These are phyloP conservation scores for Tenebrio molitor DNA, from an alignment of 1,140 invertebrate genomes.

Conservation along the genomic window DNA sequence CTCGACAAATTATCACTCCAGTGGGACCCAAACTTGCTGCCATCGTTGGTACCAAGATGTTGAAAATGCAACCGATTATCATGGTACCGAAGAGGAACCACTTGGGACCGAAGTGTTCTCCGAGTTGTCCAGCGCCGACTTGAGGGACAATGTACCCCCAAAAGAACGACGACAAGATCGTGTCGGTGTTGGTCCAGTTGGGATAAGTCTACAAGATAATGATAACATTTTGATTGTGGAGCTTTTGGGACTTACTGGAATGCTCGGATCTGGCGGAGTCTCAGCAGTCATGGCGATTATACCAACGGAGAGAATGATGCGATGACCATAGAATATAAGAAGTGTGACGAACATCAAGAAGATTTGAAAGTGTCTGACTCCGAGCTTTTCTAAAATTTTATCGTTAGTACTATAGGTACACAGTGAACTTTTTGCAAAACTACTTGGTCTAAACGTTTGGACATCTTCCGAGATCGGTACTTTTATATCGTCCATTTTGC, in stretches of 20 bases:
- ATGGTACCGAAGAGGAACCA: slow-evolving; percentile 73
- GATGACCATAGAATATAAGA: slow-evolving; percentile 72
- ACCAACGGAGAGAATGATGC: slow-evolving; percentile 77
- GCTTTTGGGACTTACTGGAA: slow-evolving; percentile 55
- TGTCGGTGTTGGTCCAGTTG: slow-evolving; percentile 68
- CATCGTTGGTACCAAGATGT: slow-evolving; percentile 65
- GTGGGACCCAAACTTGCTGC: slow-evolving; percentile 70
- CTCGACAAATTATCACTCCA: slow-evolving; percentile 74
- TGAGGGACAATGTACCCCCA: slow-evolving; percentile 71
- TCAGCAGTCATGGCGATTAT: slow-evolving; percentile 76
- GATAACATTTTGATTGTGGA: too few species aligned
- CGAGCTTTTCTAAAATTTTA: slow-evolving; percentile 55
- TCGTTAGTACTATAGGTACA: too few species aligned
- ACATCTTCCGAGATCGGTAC: too few species aligned
- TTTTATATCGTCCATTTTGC: too few species aligned
- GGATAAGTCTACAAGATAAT: slow-evolving; percentile 54
- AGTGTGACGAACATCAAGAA: slow-evolving; percentile 74
- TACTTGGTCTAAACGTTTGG: too few species aligned
- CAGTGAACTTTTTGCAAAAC: too few species aligned
- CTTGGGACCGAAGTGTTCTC: slow-evolving; percentile 75
- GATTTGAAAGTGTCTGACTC: slow-evolving; percentile 74
- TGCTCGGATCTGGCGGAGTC: slow-evolving; percentile 42
- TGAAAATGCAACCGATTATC: slow-evolving; percentile 68
- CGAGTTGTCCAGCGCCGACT: slow-evolving; percentile 78
- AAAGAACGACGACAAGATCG: slow-evolving; percentile 77